Evolutionary conservation across 2,113 vertebrate species (phyloP).

Genomic region (Coptodon rendalli): DNA sequence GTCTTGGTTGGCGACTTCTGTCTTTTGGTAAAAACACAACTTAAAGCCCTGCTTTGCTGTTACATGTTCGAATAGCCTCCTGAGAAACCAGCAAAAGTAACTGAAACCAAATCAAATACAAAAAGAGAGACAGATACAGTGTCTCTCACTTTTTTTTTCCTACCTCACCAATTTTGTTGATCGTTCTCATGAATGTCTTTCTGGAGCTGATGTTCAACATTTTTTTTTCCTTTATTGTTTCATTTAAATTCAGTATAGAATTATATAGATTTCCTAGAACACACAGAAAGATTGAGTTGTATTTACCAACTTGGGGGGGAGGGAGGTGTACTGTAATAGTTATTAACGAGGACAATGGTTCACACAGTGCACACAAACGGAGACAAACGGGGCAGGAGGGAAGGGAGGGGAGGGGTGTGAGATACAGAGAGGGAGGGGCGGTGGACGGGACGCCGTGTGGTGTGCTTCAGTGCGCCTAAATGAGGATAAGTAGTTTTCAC

Average conservation of each 20-base stretch:
- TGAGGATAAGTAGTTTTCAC: conserved; percentile 59
- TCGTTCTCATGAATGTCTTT: conserved; percentile 50
- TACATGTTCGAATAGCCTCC: conserved; percentile 35
- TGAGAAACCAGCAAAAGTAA: conserved; percentile 58
- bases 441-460: conserved; percentile 40
- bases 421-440: conserved; percentile 23
- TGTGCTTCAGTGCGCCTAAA: conserved; percentile 64
- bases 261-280: conserved; percentile 76
- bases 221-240: conserved; percentile 49
- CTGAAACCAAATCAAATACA: conserved; percentile 55
- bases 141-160: neutral
- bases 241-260: conserved; percentile 70
- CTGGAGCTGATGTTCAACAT: conserved; percentile 50
- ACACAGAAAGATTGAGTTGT: conserved; percentile 73
- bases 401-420: conserved; percentile 20
- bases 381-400: conserved; percentile 51
- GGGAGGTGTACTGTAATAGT: conserved; percentile 55
- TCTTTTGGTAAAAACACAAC: conserved; percentile 54
- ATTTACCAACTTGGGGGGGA: conserved; percentile 52
- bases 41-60: conserved; percentile 46
- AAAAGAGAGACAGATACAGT: conserved; percentile 30
- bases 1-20: conserved; percentile 32
- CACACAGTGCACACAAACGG: conserved; percentile 72
- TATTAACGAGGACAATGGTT: conserved; percentile 65
- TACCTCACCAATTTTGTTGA: conserved; percentile 15